A percentile compares a stretch with the other conserved stretches of the same genome.
Conservation (phyloP, 2,888 invertebrate species). For the Lycocerus yunnanus region DNA sequence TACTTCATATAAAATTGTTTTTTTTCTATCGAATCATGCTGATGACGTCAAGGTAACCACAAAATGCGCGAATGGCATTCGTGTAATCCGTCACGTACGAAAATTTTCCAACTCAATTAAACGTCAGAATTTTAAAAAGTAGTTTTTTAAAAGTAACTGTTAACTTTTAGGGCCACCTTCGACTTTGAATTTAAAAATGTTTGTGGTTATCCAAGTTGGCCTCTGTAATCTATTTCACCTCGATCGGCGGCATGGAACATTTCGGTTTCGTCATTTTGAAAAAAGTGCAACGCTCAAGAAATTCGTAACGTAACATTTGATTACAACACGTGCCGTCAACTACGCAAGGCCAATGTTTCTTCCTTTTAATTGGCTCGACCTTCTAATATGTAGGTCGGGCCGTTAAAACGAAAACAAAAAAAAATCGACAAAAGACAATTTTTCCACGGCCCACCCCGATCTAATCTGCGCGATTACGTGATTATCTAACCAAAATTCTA, state of each 20-base stretch:
- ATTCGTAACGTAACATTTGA: neutral
- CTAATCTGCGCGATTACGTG: neutral
- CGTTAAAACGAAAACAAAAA: conserved; percentile 14
- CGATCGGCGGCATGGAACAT: neutral
- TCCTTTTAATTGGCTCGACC: conserved; percentile 51
- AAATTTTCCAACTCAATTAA: too few species aligned
- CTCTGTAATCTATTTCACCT: neutral
- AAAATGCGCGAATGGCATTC: too few species aligned
- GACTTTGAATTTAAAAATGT: neutral
- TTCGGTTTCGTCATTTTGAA: neutral
- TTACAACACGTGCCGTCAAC: conserved; percentile 46
- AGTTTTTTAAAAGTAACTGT: too few species aligned
- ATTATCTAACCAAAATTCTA: neutral
- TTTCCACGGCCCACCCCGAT: neutral
- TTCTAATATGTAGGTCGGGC: conserved; percentile 52
- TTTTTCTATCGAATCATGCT: too few species aligned
- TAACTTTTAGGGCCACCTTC: too few species aligned
- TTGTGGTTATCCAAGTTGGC: neutral
- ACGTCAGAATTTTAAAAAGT: too few species aligned
- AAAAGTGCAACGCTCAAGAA: neutral
- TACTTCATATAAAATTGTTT: too few species aligned
- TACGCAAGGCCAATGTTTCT: conserved; percentile 51
- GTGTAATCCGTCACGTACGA: too few species aligned
- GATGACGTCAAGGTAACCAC: too few species aligned
- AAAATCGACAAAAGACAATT: neutral